Evolutionary conservation across 2,113 vertebrate species (phyloP).

Genomic region (Aphyosemion australe): DNA sequence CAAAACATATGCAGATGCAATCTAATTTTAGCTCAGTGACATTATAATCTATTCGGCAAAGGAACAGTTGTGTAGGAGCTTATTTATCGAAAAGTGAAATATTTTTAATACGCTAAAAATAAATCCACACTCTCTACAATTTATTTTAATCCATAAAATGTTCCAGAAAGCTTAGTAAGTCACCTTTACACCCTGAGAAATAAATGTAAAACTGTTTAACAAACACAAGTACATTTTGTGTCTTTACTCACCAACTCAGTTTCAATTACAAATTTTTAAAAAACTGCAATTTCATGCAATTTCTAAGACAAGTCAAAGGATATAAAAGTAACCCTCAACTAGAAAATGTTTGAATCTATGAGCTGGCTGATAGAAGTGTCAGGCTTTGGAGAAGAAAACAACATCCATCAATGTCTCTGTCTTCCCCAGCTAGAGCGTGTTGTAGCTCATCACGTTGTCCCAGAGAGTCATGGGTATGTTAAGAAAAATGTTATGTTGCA

Average conservation of each 20-base stretch:
- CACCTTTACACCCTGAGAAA: too few species aligned
- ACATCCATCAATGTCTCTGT: too few species aligned
- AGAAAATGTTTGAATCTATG: too few species aligned
- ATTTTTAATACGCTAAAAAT: background rate
- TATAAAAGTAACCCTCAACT: background rate
- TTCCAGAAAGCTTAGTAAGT: background rate
- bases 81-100: background rate
- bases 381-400: too few species aligned
- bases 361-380: too few species aligned
- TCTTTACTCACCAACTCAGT: too few species aligned
- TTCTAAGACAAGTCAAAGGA: background rate
- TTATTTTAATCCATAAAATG: too few species aligned
- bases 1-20: slow-evolving; percentile 19
- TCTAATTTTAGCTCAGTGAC: slow-evolving; percentile 23
- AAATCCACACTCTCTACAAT: background rate
- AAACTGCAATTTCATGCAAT: background rate
- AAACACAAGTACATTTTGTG: too few species aligned
- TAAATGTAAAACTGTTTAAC: too few species aligned
- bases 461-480: background rate
- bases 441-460: background rate
- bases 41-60: slow-evolving; percentile 21
- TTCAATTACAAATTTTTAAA: background rate
- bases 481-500: background rate
- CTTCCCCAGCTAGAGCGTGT: background rate
- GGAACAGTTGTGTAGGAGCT: background rate